phyloP scores from a whole-genome alignment of 2,888 invertebrate genomes.

The Drosophila mimica region DNA sequence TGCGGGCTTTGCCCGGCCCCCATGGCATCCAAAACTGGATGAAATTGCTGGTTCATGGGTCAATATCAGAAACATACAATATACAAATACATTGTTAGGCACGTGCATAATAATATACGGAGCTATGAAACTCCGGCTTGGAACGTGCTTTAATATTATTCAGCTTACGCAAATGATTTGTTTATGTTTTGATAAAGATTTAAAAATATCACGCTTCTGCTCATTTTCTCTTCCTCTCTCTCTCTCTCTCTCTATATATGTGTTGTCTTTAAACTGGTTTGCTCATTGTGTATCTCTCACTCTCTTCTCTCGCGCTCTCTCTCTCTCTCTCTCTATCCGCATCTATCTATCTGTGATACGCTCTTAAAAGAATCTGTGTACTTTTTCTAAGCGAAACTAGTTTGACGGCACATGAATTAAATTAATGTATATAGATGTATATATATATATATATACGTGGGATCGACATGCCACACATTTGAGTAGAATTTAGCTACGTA shows the following conservation, averaged over 20 bases:
- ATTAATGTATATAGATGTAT: neutral
- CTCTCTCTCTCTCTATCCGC: neutral
- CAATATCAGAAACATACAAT: constrained; percentile 3
- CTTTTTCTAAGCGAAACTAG: constrained; percentile 31
- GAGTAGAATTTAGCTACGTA: neutral
- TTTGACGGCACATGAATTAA: constrained; percentile 6
- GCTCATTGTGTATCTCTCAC: neutral
- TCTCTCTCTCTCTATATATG: neutral
- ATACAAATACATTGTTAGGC: neutral
- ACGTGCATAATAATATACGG: neutral
- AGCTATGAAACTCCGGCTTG: constrained; percentile 17
- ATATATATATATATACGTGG: too few species aligned
- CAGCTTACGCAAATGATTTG: constrained; percentile 27
- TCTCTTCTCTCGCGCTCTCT: neutral
- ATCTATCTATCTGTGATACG: neutral
- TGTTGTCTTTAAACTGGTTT: constrained; percentile 23
- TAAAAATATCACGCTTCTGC: constrained; percentile 5
- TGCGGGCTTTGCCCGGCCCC: constrained; percentile 60
- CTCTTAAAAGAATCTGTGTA: constrained; percentile 5
- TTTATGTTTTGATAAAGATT: constrained; percentile 46
- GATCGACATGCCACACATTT: neutral
- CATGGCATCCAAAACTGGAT: too few species aligned
- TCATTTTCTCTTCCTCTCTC: neutral
- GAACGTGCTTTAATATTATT: constrained; percentile 31
- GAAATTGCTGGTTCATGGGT: constrained; percentile 27